Conservation (phyloP, 2,797 vertebrate species). For the Microctenopoma stevenorrisi region DNA sequence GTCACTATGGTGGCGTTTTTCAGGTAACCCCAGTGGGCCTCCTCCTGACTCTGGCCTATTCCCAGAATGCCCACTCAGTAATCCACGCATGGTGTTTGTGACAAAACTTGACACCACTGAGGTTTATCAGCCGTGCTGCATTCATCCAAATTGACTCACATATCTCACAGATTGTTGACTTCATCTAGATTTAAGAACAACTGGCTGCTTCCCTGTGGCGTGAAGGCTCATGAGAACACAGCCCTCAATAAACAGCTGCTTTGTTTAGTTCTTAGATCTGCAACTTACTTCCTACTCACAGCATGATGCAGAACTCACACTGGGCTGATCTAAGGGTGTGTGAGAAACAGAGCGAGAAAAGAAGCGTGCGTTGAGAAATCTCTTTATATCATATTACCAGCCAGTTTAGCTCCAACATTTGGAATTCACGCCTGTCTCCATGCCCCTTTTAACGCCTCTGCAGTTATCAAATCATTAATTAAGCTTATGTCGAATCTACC, state of each 20-base stretch:
- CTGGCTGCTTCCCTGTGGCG: slow-evolving; percentile 15
- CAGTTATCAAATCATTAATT: slow-evolving; percentile 75
- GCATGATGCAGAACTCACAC: slow-evolving; percentile 32
- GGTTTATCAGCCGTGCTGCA: background rate
- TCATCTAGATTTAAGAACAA: slow-evolving; percentile 21
- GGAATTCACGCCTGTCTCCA: slow-evolving; percentile 51
- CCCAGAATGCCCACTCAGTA: background rate
- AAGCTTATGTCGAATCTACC: slow-evolving; percentile 64
- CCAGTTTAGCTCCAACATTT: slow-evolving; percentile 49
- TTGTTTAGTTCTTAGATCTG: slow-evolving; percentile 32
- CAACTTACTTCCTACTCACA: slow-evolving; percentile 23
- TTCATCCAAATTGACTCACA: slow-evolving; percentile 13
- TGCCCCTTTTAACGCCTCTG: slow-evolving; percentile 60
- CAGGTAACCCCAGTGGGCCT: too few relatives aligned
- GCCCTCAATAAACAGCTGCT: slow-evolving; percentile 48
- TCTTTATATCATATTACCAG: slow-evolving; percentile 40
- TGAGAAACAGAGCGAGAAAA: slow-evolving; percentile 9
- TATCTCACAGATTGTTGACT: slow-evolving; percentile 22
- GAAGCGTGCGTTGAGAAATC: slow-evolving; percentile 39
- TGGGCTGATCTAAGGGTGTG: slow-evolving; percentile 20
- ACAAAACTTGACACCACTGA: background rate
- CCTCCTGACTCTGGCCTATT: background rate
- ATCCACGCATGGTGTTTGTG: slow-evolving; percentile 5
- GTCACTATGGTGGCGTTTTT: background rate
- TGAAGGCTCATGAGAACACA: slow-evolving; percentile 17